phyloP scores from a whole-genome alignment of 2,113 vertebrate genomes.

The Apus apus region DNA sequence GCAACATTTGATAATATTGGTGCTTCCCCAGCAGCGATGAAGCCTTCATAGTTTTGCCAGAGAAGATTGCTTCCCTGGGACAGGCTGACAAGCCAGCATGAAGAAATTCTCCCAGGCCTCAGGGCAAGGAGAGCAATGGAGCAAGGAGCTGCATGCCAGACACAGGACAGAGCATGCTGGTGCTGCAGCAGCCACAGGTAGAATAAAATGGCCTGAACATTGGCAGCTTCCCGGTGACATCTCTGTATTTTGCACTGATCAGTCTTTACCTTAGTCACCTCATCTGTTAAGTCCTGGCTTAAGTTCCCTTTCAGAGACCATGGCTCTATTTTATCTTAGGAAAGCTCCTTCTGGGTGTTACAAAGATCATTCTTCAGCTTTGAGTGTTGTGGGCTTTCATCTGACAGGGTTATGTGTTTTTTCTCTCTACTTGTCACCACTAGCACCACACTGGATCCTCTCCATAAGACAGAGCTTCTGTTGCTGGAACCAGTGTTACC shows the following conservation, averaged over 20 bases:
- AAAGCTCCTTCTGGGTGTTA: neutral
- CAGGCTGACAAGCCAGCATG: neutral
- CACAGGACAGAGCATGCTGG: neutral
- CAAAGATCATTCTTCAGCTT: neutral
- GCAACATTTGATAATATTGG: neutral
- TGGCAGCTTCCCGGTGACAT: neutral
- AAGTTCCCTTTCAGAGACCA: neutral
- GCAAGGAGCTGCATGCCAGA: neutral
- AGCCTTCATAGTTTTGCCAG: neutral
- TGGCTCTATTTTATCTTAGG: neutral
- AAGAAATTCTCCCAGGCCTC: neutral
- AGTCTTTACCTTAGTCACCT: neutral
- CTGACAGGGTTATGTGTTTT: neutral
- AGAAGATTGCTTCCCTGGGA: neutral
- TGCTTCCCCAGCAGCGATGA: rapidly evolving
- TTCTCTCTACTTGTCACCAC: neutral
- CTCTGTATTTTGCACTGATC: neutral
- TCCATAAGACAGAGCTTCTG: neutral
- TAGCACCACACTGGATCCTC: neutral
- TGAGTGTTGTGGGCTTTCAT: neutral
- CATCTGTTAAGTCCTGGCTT: neutral
- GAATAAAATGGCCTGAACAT: neutral
- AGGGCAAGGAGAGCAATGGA: neutral
- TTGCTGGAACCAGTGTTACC: neutral
- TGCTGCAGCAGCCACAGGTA: neutral